These are phyloP conservation scores for Diprion similis DNA, from an alignment of 1,140 invertebrate species.

Conservation along the genomic window DNA sequence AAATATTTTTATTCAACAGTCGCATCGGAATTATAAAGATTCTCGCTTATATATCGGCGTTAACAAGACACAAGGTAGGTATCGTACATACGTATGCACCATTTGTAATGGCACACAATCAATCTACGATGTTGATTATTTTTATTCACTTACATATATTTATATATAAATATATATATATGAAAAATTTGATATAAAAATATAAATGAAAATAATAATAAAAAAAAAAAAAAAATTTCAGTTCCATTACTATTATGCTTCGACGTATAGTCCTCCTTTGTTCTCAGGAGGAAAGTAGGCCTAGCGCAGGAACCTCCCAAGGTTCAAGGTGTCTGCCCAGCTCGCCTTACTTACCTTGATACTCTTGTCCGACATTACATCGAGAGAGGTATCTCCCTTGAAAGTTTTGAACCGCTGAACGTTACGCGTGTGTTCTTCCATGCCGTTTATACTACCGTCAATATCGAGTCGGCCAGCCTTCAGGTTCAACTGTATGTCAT, in stretches of 20 bases:
- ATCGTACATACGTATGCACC: too few relatives aligned
- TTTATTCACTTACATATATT: too few relatives aligned
- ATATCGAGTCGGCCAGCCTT: slow-evolving; percentile 20
- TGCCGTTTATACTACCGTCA: slow-evolving; percentile 21
- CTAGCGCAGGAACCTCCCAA: slow-evolving; percentile 19
- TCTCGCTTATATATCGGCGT: too few relatives aligned
- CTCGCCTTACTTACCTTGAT: slow-evolving; percentile 23
- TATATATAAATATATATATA: too few relatives aligned
- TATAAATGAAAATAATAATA: background rate
- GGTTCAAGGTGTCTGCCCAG: slow-evolving; percentile 30
- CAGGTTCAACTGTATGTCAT: slow-evolving; percentile 22
- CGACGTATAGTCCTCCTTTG: too few relatives aligned
- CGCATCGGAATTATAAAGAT: background rate
- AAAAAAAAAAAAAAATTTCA: too few relatives aligned
- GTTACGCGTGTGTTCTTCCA: background rate
- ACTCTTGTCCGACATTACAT: slow-evolving; percentile 21
- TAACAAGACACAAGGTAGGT: too few relatives aligned
- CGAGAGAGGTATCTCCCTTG: slow-evolving; percentile 8
- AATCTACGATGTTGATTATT: too few relatives aligned
- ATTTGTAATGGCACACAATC: too few relatives aligned
- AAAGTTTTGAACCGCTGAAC: slow-evolving; percentile 16
- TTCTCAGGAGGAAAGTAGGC: background rate
- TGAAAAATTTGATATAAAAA: background rate
- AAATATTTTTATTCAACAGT: background rate
- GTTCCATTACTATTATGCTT: too few relatives aligned